Evolutionary conservation across 2,888 invertebrate species (phyloP).

Genomic region (Stratiomys singularior): DNA sequence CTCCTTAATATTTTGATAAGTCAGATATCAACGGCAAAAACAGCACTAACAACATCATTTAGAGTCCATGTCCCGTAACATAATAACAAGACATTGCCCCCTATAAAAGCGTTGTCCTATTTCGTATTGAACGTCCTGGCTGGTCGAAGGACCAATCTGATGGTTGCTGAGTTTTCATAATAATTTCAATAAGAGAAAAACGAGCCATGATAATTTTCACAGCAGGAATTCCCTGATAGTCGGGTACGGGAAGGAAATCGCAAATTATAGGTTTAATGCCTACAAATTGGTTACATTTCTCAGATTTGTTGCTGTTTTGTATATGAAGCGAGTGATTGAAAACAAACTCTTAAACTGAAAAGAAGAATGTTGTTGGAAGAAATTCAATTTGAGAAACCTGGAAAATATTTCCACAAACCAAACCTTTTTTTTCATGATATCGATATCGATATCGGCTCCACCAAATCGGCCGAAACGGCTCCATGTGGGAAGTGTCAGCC

Average conservation of each 20-base stretch:
- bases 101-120: not conserved
- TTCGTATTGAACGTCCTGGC: not conserved
- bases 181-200: constrained; percentile 47
- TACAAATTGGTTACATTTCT: constrained; percentile 54
- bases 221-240: constrained; percentile 52
- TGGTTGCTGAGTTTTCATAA: constrained; percentile 39
- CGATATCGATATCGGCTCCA: too few relatives aligned
- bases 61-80: not conserved
- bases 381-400: too few relatives aligned
- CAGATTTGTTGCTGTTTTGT: not conserved
- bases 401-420: too few relatives aligned
- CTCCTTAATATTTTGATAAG: constrained; percentile 39
- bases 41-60: constrained; percentile 29
- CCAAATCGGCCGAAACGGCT: too few relatives aligned
- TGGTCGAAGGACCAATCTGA: not conserved
- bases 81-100: not conserved
- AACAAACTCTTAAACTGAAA: too few relatives aligned
- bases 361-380: too few relatives aligned
- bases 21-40: constrained; percentile 33
- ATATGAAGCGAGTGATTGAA: not conserved
- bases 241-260: constrained; percentile 54
- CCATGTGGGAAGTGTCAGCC: too few relatives aligned
- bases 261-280: constrained; percentile 57
- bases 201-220: constrained; percentile 55
- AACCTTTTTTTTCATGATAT: too few relatives aligned